Conservation (phyloP, 2,888 invertebrate species). For the Platerodrilus igneus region DNA sequence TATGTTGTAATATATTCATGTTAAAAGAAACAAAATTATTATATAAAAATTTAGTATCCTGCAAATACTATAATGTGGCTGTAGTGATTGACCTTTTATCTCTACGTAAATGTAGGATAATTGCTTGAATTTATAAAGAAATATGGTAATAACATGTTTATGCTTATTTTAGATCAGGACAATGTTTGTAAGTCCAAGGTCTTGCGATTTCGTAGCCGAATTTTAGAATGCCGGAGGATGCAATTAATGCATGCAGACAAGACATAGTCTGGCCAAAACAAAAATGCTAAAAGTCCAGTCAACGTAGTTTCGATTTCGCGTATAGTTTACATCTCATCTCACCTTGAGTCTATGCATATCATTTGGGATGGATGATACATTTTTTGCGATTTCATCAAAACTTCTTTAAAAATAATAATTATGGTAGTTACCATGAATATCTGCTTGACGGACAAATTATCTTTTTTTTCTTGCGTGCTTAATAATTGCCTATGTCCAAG, state of each 20-base stretch:
- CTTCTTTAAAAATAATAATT: no score
- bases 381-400: no score
- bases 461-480: no score
- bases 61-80: no score
- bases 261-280: constrained; percentile 38
- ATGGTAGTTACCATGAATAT: no score
- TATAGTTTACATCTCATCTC: constrained; percentile 32
- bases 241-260: constrained; percentile 48
- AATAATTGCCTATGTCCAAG: no score
- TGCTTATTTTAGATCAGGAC: constrained; percentile 16
- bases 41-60: no score
- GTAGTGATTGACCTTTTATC: constrained; percentile 1
- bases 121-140: no score
- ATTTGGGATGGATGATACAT: no score
- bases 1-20: no score
- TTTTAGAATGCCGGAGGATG: constrained; percentile 43
- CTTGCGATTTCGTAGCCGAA: constrained; percentile 29
- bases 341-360: constrained; percentile 33
- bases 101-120: constrained; percentile 1
- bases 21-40: no score
- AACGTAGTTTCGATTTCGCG: constrained; percentile 33
- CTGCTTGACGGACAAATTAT: no score
- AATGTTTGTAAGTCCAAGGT: constrained; percentile 18
- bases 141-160: constrained; percentile 14
- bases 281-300: constrained; percentile 34